Base-by-base conservation (phyloP, 2,113 vertebrate genomes). In the Mus pahari region DNA sequence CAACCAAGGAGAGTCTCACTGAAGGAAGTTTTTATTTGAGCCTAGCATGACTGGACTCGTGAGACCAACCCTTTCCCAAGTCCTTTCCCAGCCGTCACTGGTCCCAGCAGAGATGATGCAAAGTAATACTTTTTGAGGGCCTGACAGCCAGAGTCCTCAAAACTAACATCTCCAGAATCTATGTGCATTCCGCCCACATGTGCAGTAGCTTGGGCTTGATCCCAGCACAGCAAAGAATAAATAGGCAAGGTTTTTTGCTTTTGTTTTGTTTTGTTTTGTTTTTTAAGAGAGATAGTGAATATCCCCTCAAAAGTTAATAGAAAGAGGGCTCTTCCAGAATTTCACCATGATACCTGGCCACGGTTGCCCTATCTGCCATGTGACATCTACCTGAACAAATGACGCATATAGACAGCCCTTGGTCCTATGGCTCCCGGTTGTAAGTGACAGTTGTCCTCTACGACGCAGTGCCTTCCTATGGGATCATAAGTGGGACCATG, bases 381-480 rank as follows among this genome's bases (percentile, higher is more conserved):
- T 42, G 55, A n/a, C 26, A 7, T 45, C 62, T 60, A 7, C 5
- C 6, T 2, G 7, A 10, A 31, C 28, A 26, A 22, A 28, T 13
- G 0, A 26, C 4, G 0, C 3, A 1, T 3, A 0, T 1, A 68
- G 2, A 5, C 45, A 66, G 62, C 17, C 5, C 20, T 50, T 0
- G 26, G 36, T 13, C 4, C n/a, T 31, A 22, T 13, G 70, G 31
- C 2, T 24, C 16, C 77, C 33, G 20, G 70, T 22, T 4, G 0
- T 0, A 11, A 50, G 19, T 31, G 36, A 58, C 16, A 4, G 6
- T 53, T 36, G 39, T 33, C 24, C 39, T 20, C 14, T 4, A 11
- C 7, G 58, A 31, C 36, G 26, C 4, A 12, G 14, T 31, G 8
- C 14, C 77, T 86, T 48, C 14, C 66, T 19, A 53, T 26, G 1